A percentile compares a stretch with the other conserved stretches of the same genome.
Conservation (phyloP, 2,888 invertebrate species). For the Allophyes oxyacanthae region DNA sequence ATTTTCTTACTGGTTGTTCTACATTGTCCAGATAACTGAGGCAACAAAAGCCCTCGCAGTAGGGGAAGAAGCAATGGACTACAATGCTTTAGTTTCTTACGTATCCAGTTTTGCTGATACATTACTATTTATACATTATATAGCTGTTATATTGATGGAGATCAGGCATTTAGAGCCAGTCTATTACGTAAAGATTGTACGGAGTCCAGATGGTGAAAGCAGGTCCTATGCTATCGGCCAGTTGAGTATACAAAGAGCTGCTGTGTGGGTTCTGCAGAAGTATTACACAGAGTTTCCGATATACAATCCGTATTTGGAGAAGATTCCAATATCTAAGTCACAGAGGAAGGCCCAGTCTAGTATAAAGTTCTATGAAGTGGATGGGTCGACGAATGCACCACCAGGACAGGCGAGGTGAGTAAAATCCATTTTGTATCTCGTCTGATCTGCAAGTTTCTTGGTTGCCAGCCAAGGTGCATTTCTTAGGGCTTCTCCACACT, state of each 20-base stretch:
- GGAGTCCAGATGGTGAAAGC: slow-evolving; percentile 98
- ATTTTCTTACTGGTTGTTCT: slow-evolving; percentile 99
- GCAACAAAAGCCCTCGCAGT: slow-evolving; percentile 94
- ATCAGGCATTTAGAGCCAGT: slow-evolving; percentile 97
- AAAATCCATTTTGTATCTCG: too few relatives aligned
- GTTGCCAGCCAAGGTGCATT: too few relatives aligned
- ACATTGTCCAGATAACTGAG: slow-evolving; percentile 96
- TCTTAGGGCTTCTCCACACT: too few relatives aligned
- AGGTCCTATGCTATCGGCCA: slow-evolving; percentile 96
- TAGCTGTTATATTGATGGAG: slow-evolving; percentile 97
- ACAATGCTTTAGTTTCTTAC: slow-evolving; percentile 96
- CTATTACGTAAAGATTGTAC: slow-evolving; percentile 96
- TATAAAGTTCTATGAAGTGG: slow-evolving; percentile 99
- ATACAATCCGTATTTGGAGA: slow-evolving; percentile 98
- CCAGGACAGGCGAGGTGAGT: slow-evolving; percentile 91
- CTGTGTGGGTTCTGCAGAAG: slow-evolving; percentile 97
- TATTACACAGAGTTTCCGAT: slow-evolving; percentile 99
- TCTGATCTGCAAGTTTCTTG: too few relatives aligned
- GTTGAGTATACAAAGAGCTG: slow-evolving; percentile 98
- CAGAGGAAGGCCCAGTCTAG: slow-evolving; percentile 94
- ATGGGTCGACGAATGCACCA: slow-evolving; percentile 92
- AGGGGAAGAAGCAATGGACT: slow-evolving; percentile 94
- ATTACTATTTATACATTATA: slow-evolving; percentile 97
- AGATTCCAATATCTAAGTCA: slow-evolving; percentile 95
- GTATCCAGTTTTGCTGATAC: slow-evolving; percentile 98